Base-by-base conservation (phyloP, 2,888 invertebrate genomes). In the Hirtodrosophila confusa region DNA sequence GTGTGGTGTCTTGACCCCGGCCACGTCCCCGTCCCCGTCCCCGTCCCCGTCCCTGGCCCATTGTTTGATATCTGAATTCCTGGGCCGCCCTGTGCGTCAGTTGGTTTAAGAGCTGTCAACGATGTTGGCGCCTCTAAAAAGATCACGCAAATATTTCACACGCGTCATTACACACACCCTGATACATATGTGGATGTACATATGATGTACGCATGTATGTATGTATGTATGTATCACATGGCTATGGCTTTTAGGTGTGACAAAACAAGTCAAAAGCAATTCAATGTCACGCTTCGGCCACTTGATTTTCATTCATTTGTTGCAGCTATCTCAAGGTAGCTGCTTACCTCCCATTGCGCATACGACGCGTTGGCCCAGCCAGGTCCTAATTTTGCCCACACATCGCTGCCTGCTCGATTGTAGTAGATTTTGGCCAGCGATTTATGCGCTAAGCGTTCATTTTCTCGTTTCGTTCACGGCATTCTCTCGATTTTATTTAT, bases 231-330 rank as follows among this genome's bases (percentile, higher is more conserved):
- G 31, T 50, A 31, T 49, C 47, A 12, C 35, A 43, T 47, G 55
- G 39, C 54, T 67, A 58, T 64, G 61, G 43, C 66, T 64, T 66
- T 70, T 62, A 41, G 65, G 57, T 80, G 85, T 71, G 85, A 78
- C 87, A 84, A 61, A 76, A 69, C 64, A 66, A 76, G 80, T 70
- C 75, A 66, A 69, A 76, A 62, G 44, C 60, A 63, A 72, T 88
- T 86, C 85, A 85, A 85, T 85, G 85, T 80, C 85, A 86, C 58
- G 65, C 64, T 62, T 68, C 69, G 88, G 80, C 75, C 80, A 80
- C 80, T 85, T 85, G 75, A 67, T 64, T 78, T 78, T 74, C 85
- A 85, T 80, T 88, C 85, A 86, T 74, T 75, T 84, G 85, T 75
- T 86, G 88, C 83, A 88, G 67, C 43, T 49, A 53, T 36, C 58